phyloP scores from a whole-genome alignment of 1,140 invertebrate genomes.

The Periplaneta americana region DNA sequence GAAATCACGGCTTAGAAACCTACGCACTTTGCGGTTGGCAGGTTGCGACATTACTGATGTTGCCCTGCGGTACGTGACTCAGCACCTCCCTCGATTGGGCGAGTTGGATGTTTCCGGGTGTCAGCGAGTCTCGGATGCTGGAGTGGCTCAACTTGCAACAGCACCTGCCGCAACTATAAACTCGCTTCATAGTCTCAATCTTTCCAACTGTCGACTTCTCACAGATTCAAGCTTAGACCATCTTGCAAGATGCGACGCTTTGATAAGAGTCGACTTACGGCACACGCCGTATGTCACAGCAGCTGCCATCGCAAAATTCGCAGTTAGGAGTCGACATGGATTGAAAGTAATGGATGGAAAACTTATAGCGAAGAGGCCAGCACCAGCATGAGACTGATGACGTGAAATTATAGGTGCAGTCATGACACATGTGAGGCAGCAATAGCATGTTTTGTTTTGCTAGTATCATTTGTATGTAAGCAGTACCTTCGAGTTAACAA shows the following conservation, averaged over 20 bases:
- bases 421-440: neutral
- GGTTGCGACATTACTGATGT: constrained; percentile 88
- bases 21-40: constrained; percentile 68
- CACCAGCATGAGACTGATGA: neutral
- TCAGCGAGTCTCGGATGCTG: constrained; percentile 79
- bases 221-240: constrained; percentile 78
- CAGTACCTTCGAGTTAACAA: neutral
- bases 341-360: constrained; percentile 17
- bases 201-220: constrained; percentile 75
- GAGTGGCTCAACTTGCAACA: constrained; percentile 76
- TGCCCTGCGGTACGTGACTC: constrained; percentile 70
- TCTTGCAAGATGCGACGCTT: constrained; percentile 57
- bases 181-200: constrained; percentile 58
- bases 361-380: constrained; percentile 13
- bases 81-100: constrained; percentile 66
- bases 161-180: constrained; percentile 50
- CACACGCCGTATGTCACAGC: constrained; percentile 70
- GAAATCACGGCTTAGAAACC: constrained; percentile 69
- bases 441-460: neutral
- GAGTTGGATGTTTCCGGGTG: constrained; percentile 79
- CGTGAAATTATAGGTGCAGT: neutral
- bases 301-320: constrained; percentile 73
- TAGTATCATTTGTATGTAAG: neutral
- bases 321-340: constrained; percentile 33
- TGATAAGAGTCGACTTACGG: constrained; percentile 63